Percentiles rank a stretch among this genome's conserved stretches.
phyloP scores from a whole-genome alignment of 2,888 invertebrate species.

The Mythimna loreyi region DNA sequence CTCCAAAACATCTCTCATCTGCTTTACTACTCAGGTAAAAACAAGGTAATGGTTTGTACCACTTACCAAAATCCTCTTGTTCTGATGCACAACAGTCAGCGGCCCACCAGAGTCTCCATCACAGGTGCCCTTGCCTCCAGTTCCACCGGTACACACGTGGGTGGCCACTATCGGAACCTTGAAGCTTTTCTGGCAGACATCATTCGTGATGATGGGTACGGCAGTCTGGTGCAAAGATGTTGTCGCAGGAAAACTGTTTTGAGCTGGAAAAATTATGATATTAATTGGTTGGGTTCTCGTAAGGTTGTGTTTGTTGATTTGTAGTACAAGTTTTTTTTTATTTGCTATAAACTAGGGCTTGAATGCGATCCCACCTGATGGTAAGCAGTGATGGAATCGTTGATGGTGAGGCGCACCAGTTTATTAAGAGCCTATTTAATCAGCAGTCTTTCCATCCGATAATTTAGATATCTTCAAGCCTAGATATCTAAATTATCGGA shows the following conservation, averaged over 20 bases:
- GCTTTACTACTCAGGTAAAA: not conserved
- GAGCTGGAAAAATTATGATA: conserved; percentile 65
- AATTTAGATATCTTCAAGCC: too few species aligned
- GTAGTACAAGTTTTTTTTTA: too few species aligned
- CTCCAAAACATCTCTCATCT: not conserved
- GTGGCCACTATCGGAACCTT: conserved; percentile 76
- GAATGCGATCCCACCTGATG: too few species aligned
- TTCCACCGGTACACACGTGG: conserved; percentile 87
- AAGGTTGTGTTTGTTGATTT: too few species aligned
- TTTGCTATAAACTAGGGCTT: too few species aligned
- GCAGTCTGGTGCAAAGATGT: conserved; percentile 60
- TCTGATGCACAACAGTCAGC: conserved; percentile 72
- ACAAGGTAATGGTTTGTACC: not conserved
- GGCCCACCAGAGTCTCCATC: conserved; percentile 86
- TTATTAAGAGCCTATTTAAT: too few species aligned
- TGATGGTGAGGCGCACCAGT: too few species aligned
- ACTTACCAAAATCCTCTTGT: conserved; percentile 75
- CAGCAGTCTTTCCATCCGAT: too few species aligned
- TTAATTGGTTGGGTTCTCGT: not conserved
- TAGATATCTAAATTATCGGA: too few species aligned
- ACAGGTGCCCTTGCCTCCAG: conserved; percentile 84
- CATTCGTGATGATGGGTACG: conserved; percentile 79
- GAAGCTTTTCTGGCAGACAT: conserved; percentile 82
- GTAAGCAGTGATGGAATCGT: too few species aligned
- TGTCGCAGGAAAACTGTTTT: conserved; percentile 65